Conservation (phyloP, 2,113 vertebrate species). For the Pontoporia blainvillei region DNA sequence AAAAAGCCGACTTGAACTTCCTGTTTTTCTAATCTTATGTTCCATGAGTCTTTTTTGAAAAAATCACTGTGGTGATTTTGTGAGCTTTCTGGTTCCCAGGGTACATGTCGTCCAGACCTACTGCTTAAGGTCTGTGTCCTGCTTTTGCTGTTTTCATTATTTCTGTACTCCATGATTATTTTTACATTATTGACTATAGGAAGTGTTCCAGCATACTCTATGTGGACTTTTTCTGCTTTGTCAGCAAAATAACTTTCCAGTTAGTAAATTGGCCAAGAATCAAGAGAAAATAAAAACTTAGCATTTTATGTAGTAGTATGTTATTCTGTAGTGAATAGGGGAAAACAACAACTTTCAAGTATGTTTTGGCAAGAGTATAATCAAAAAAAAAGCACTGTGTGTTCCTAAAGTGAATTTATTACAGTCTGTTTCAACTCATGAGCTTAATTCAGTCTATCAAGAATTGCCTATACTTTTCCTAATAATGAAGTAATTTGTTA, state of each 20-base stretch:
- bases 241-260: conserved; percentile 46
- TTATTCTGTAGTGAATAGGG: background rate
- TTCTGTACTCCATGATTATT: conserved; percentile 37
- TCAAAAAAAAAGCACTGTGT: background rate
- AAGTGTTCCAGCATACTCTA: background rate
- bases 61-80: background rate
- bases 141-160: conserved; percentile 38
- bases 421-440: background rate
- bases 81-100: conserved; percentile 25
- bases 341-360: background rate
- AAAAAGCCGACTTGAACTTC: background rate
- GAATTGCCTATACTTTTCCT: conserved; percentile 4
- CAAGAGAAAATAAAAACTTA: conserved; percentile 33
- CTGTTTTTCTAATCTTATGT: conserved; percentile 24
- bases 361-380: conserved; percentile 40
- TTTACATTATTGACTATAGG: conserved; percentile 49
- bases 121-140: conserved; percentile 4
- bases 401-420: background rate
- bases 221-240: conserved; percentile 31
- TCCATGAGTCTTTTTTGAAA: conserved; percentile 13
- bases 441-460: background rate
- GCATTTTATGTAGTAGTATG: conserved; percentile 9
- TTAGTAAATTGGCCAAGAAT: conserved; percentile 34
- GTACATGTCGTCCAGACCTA: background rate
- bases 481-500: conserved; percentile 36